These are phyloP conservation scores for Lichenostomus cassidix DNA, from an alignment of 2,113 vertebrate genomes.

Conservation along the genomic window DNA sequence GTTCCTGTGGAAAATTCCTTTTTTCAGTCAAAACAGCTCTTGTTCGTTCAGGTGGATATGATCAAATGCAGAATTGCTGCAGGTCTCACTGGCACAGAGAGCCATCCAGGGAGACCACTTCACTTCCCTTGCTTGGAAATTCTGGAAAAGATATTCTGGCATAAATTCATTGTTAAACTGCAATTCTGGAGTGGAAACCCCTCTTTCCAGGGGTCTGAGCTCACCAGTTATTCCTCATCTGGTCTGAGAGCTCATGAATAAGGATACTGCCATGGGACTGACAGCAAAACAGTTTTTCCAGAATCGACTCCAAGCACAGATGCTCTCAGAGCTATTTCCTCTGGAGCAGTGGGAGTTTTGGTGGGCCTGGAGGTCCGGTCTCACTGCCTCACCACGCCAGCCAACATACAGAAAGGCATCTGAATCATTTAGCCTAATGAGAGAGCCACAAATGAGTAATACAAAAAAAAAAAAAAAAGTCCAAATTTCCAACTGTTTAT, in stretches of 20 bases:
- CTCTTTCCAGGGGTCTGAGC: neutral
- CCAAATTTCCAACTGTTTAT: neutral
- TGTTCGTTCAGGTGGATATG: neutral
- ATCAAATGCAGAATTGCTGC: neutral
- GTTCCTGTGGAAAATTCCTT: neutral
- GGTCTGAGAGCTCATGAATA: neutral
- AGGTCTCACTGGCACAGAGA: neutral
- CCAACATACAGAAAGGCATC: neutral
- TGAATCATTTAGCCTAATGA: neutral
- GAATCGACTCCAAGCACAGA: neutral
- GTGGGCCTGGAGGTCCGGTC: slow-evolving; percentile 55
- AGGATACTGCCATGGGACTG: neutral
- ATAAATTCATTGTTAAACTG: neutral
- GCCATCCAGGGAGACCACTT: neutral
- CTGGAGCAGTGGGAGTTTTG: slow-evolving; percentile 56
- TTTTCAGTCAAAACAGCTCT: neutral
- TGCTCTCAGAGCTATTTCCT: slow-evolving; percentile 52
- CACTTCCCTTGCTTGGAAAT: neutral
- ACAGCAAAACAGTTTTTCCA: neutral
- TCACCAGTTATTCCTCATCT: neutral
- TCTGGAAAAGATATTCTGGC: neutral
- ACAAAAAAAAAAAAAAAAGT: neutral
- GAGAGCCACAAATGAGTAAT: neutral
- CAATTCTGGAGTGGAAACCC: neutral
- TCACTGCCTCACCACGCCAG: neutral